Evolutionary conservation across 1,140 invertebrate genomes (phyloP).

Genomic region (Dendrolimus kikuchii): DNA sequence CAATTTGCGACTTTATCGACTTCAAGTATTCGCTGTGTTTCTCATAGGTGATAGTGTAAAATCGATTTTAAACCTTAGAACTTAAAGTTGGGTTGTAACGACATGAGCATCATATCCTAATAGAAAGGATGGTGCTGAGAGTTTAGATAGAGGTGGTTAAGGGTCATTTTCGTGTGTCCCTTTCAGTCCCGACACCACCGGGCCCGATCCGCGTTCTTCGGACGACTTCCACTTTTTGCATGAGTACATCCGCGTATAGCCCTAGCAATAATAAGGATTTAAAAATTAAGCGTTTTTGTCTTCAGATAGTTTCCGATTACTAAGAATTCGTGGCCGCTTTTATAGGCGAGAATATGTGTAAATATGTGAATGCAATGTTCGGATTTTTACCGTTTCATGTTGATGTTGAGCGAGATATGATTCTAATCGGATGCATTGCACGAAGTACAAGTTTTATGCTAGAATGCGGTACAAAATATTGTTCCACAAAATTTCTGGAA

Average conservation of each 20-base stretch:
- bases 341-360: too few species aligned
- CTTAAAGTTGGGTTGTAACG: slow-evolving; percentile 14
- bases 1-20: slow-evolving; percentile 41
- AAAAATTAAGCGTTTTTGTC: slow-evolving; percentile 40
- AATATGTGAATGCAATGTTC: too few species aligned
- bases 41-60: slow-evolving; percentile 27
- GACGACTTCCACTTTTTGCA: slow-evolving; percentile 60
- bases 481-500: too few species aligned
- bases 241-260: slow-evolving; percentile 51
- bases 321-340: not conserved
- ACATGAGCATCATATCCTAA: too few species aligned
- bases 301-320: not conserved
- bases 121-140: too few species aligned
- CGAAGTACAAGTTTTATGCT: too few species aligned
- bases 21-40: slow-evolving; percentile 3
- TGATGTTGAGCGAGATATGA: too few species aligned
- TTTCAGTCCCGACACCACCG: slow-evolving; percentile 19
- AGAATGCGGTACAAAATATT: too few species aligned
- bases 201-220: slow-evolving; percentile 62
- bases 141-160: slow-evolving; percentile 27
- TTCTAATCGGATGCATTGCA: too few species aligned
- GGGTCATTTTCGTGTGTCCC: slow-evolving; percentile 41
- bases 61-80: slow-evolving; percentile 42
- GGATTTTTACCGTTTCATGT: too few species aligned
- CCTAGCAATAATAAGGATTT: slow-evolving; percentile 55